Conservation (phyloP, 2,113 vertebrate genomes). For the Tretioscincus oriximinensis region DNA sequence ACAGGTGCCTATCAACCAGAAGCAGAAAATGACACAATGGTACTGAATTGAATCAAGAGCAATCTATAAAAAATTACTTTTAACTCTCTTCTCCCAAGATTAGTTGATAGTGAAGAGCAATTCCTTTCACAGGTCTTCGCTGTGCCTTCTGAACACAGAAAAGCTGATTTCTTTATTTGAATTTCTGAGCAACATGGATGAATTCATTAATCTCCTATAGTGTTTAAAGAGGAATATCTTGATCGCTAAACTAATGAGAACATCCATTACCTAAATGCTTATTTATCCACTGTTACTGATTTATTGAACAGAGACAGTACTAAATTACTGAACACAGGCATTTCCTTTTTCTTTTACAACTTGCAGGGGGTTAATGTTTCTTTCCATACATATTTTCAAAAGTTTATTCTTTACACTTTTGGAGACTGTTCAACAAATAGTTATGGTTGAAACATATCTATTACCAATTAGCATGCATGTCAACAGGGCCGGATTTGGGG, state of each 20-base stretch:
- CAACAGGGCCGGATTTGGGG: too few relatives aligned
- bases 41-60: conserved; percentile 34
- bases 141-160: conserved; percentile 21
- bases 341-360: not conserved
- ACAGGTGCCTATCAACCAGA: too few relatives aligned
- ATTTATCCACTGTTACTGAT: not conserved
- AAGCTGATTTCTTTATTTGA: not conserved
- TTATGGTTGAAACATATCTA: too few relatives aligned
- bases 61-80: conserved; percentile 32
- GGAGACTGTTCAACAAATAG: too few relatives aligned
- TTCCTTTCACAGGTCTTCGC: conserved; percentile 38
- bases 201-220: conserved; percentile 6
- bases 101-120: conserved; percentile 23
- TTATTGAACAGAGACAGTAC: not conserved
- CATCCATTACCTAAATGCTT: conserved; percentile 7
- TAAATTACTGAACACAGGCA: not conserved
- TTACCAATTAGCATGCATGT: too few relatives aligned
- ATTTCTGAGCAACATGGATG: conserved; percentile 7
- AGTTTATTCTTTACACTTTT: too few relatives aligned
- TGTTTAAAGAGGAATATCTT: conserved; percentile 7
- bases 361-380: not conserved
- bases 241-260: conserved; percentile 4
- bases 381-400: too few relatives aligned
- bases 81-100: conserved; percentile 37
- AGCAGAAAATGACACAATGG: too few relatives aligned